Evolutionary conservation across 2,888 invertebrate species (phyloP), one percentile per base, ranked within the genome.

Genomic region (Celastrina argiolus): DNA sequence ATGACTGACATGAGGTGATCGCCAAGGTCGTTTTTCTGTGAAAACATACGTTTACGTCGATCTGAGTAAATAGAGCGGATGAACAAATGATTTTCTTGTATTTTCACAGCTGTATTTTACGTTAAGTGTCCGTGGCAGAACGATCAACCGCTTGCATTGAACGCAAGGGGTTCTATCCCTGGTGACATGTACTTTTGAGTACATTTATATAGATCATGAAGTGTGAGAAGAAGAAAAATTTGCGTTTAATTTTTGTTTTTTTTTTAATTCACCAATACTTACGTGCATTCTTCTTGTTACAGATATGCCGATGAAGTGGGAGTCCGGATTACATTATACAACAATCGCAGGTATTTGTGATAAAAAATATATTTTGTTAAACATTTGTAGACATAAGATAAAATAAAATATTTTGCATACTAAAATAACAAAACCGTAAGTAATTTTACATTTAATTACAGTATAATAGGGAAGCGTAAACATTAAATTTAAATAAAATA

Each of bases 1-100:
- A 59, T 31, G 59, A 59, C 59, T 59, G 31, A 59, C 59, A 31
- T 59, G 34, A 59, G 59, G 59, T 59, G 59, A 59, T 51, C 34
- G 31, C 34, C 59, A 31, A 59, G 18, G 59, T 59, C 16, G 31
- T 31, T 59, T 31, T 59, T 59, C 18, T 16, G 26, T 16, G 8
- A 59, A 59, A 31, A 34, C 18, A 34, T 34, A 34, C n/a, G 34
- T 59, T 34, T 31, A 10, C 34, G 31, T 58, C 58, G 31, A 16
- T 8, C 34, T 31, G 51, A 26, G 51, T 22, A 51, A 51, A 51
- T 51, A 26, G 51, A 51, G 22, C 12, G 51, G 22, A 51, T 26
- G 1, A 51, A 51, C 51, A 12, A 2, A 1, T 51, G 26, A 26
- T 51, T 41, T 51, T 26, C 22, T 51, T 26, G 51, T 51, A 26